Conservation (phyloP, 2,113 vertebrate genomes). For the Sinocyclocheilus maitianheensis region DNA sequence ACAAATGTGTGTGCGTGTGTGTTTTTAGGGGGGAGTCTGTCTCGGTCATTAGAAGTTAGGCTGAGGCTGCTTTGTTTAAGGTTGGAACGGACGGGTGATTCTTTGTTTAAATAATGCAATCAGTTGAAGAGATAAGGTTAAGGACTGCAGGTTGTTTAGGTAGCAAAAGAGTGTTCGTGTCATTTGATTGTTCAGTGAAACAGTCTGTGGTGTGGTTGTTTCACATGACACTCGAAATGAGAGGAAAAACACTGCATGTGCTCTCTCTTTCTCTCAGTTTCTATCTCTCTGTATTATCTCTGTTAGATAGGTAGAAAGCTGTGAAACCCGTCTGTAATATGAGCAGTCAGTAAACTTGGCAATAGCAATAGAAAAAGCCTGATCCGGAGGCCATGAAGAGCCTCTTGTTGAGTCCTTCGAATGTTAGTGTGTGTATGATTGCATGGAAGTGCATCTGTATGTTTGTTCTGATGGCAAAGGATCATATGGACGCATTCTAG, state of each 20-base stretch:
- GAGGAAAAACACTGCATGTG: conserved; percentile 42
- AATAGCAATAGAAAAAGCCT: conserved; percentile 54
- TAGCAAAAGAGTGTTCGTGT: conserved; percentile 28
- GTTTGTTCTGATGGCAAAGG: conserved; percentile 28
- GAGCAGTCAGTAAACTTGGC: conserved; percentile 72
- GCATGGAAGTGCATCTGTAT: conserved; percentile 4
- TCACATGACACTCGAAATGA: conserved; percentile 30
- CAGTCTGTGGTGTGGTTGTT: conserved; percentile 39
- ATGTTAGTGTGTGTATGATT: conserved; percentile 38
- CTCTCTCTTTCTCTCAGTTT: conserved; percentile 52
- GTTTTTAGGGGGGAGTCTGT: conserved; percentile 20
- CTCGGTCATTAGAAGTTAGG: conserved; percentile 37
- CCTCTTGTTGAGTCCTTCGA: conserved; percentile 34
- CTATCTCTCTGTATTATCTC: conserved; percentile 50
- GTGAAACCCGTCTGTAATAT: conserved; percentile 78
- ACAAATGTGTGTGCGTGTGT: conserved; percentile 40
- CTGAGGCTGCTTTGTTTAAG: conserved; percentile 38
- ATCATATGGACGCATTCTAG: conserved; percentile 36
- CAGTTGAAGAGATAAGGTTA: conserved; percentile 28
- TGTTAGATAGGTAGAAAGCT: conserved; percentile 68
- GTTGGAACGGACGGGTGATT: neutral
- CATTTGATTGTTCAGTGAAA: conserved; percentile 40
- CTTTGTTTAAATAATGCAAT: conserved; percentile 34
- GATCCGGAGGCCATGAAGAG: conserved; percentile 31
- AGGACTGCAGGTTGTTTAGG: conserved; percentile 17